Conservation (phyloP, 2,797 vertebrate species). For the Macroramphosus scolopax region DNA sequence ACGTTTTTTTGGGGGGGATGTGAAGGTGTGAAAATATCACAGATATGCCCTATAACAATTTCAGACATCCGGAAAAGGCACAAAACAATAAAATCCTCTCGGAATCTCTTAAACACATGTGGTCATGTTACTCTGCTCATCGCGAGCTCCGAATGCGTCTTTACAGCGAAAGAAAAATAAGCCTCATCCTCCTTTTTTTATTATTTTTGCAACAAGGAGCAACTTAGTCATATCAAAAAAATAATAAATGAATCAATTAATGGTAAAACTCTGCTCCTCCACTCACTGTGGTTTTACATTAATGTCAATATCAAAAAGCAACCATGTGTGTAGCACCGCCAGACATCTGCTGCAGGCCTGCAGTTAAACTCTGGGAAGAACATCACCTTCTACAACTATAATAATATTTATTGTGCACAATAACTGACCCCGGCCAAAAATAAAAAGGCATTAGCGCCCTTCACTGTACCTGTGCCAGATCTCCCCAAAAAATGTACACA, state of each 20-base stretch:
- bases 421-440: conserved; percentile 17
- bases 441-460: conserved; percentile 22
- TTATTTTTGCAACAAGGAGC: too few relatives aligned
- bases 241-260: too few relatives aligned
- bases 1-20: conserved; percentile 1
- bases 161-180: too few relatives aligned
- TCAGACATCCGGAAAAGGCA: too few relatives aligned
- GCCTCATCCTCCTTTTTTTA: too few relatives aligned
- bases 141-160: too few relatives aligned
- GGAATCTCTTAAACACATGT: too few relatives aligned
- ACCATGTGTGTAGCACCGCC: conserved; percentile 7
- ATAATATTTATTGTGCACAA: conserved; percentile 31
- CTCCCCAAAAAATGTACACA: conserved; percentile 7
- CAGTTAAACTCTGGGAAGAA: conserved; percentile 17
- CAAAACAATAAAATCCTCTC: too few relatives aligned
- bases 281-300: conserved; percentile 17
- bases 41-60: background rate
- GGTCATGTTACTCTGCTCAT: too few relatives aligned
- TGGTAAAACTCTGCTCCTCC: too few relatives aligned
- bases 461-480: conserved; percentile 26
- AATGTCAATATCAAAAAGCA: conserved; percentile 24
- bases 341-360: conserved; percentile 13
- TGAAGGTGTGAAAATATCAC: background rate
- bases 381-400: conserved; percentile 13
- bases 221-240: too few relatives aligned